Conservation (phyloP, 1,140 invertebrate genomes). For the Mycetomoellerius zeteki region DNA sequence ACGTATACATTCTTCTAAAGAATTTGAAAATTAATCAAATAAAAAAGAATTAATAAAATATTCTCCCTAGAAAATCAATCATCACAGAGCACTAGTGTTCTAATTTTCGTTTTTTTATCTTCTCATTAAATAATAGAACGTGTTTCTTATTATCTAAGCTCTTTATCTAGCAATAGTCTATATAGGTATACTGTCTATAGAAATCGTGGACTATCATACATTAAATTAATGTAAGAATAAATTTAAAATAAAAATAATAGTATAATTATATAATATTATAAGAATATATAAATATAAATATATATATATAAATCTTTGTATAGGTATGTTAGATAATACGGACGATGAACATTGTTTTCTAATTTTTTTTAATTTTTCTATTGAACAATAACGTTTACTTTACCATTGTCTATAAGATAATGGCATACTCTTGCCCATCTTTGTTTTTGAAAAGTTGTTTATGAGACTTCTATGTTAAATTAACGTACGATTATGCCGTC, state of each 20-base stretch:
- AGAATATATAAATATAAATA: no score
- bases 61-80: neutral
- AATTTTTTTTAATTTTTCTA: neutral
- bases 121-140: neutral
- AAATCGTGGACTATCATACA: neutral
- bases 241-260: no score
- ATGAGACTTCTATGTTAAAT: neutral
- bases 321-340: neutral
- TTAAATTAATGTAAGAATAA: neutral
- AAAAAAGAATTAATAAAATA: neutral
- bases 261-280: no score
- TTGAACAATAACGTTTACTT: neutral
- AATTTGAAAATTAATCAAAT: neutral
- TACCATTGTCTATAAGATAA: neutral
- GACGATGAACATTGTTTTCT: neutral
- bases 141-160: neutral
- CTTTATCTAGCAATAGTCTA: neutral
- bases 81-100: neutral
- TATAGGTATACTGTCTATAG: neutral
- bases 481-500: neutral
- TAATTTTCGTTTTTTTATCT: constrained; percentile 7
- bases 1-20: neutral
- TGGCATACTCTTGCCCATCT: neutral
- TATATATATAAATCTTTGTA: neutral
- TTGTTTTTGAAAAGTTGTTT: neutral